Base-by-base conservation (phyloP, 2,888 invertebrate genomes). In the Ormyrus nitidulus region DNA sequence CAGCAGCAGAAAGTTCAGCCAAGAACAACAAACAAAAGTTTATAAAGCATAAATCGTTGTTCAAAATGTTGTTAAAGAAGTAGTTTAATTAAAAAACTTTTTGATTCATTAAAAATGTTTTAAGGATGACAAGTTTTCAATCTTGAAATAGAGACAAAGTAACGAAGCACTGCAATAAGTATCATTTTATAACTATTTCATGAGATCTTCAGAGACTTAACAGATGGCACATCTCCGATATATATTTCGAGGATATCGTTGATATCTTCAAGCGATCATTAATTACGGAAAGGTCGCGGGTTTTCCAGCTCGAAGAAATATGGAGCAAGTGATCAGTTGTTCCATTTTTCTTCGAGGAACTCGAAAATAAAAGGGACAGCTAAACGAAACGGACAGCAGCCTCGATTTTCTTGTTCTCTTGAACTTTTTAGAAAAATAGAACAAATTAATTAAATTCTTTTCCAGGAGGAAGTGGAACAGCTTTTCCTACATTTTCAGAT, bases 191-290 rank as follows among this genome's bases (percentile, higher is more conserved):
- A 70, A 53, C 59, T 59, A 54, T 59, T 75, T 53, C 44, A 44
- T 51, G 51, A 65, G 53, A 72, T 51, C 65, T 64, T 65, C 46
- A 19, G 59, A 64, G 51, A 54, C 51, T 71, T 76, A 56, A 64
- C 54, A 54, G 80, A 80, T 70, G 48, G 54, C 44, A n/a, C 9
- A 59, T 19, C 46, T 77, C 46, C 34, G 8, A n/a, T 34, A 61
- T 61, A 54, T 53, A 53, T 72, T 70, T 59, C 7, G 19, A 19
- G 53, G 64, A 71, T 73, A 79, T 69, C 79, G 46, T 64, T 53
- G 64, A 77, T 77, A 81, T 77, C 77, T 73, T 54, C 44, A 44
- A 70, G 44, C 46, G 73, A 74, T 77, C 80, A 66, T 77, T 81
- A 81, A 77, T 80, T 77, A 77, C 79, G 70, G 44, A 65, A 19